Conservation (phyloP, 2,113 vertebrate genomes). For the Sceloporus tristichus region DNA sequence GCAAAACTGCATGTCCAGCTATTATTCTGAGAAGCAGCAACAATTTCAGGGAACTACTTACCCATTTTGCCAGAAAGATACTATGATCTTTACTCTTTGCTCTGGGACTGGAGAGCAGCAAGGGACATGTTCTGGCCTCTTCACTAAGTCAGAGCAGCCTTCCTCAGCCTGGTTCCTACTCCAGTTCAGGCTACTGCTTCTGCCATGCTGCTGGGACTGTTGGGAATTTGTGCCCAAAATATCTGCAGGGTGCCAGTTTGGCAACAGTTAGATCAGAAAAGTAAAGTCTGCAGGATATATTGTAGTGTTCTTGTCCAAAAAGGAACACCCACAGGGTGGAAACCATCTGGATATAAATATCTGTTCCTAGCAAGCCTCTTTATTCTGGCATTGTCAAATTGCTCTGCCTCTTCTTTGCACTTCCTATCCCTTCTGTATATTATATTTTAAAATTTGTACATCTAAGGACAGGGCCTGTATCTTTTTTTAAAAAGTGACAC, state of each 20-base stretch:
- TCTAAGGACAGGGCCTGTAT: too few species aligned
- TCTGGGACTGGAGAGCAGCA: neutral
- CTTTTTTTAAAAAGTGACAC: too few species aligned
- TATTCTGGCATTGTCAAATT: too few species aligned
- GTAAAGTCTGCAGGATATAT: too few species aligned
- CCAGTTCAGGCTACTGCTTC: neutral
- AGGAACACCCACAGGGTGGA: neutral
- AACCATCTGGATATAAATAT: too few species aligned
- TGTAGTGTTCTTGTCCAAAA: neutral
- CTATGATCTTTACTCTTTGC: neutral
- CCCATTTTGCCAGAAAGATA: neutral
- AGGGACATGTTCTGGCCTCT: neutral
- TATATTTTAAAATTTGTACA: too few species aligned
- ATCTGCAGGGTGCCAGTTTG: neutral
- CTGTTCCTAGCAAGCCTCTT: too few species aligned
- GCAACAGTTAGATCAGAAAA: neutral
- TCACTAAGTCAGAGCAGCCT: neutral
- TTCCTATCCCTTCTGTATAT: too few species aligned
- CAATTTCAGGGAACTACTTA: neutral
- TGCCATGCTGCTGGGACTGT: too few species aligned
- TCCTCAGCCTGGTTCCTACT: neutral
- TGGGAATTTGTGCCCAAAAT: too few species aligned
- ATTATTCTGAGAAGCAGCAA: neutral
- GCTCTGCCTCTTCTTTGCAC: too few species aligned
- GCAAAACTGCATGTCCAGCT: neutral